Evolutionary conservation across 2,888 invertebrate genomes (phyloP).

Genomic region (Litoditis marina): DNA sequence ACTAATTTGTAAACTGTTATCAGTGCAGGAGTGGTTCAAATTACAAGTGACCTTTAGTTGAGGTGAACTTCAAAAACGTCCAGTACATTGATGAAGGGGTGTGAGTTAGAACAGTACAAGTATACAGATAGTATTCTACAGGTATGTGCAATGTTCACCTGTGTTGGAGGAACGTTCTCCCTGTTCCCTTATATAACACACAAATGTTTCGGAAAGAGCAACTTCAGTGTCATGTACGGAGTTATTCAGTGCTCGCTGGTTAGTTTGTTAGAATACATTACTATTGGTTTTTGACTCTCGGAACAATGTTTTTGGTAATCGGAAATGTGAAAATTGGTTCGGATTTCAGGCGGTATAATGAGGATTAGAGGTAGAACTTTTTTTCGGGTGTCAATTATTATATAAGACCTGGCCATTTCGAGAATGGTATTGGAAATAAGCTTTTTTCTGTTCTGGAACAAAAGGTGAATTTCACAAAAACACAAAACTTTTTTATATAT

Average conservation of each 20-base stretch:
- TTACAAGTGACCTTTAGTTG: not conserved
- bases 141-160: conserved; percentile 54
- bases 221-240: conserved; percentile 57
- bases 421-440: no score
- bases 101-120: not conserved
- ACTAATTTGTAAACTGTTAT: not conserved
- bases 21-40: not conserved
- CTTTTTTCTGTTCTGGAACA: no score
- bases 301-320: not conserved
- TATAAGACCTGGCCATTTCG: no score
- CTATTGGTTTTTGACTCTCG: not conserved
- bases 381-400: no score
- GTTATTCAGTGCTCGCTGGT: conserved; percentile 51
- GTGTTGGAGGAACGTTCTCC: conserved; percentile 56
- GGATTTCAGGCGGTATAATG: not conserved
- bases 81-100: not conserved
- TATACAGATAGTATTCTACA: conserved; percentile 6
- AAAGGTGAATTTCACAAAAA: no score
- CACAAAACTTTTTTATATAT: conserved; percentile 1
- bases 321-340: not conserved
- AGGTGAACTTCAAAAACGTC: not conserved
- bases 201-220: conserved; percentile 51
- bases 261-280: conserved; percentile 11
- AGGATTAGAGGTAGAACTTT: not conserved
- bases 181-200: conserved; percentile 55